Evolutionary conservation across 2,113 vertebrate genomes (phyloP), one percentile per base, ranked within the genome.

Genomic region (Platichthys flesus): DNA sequence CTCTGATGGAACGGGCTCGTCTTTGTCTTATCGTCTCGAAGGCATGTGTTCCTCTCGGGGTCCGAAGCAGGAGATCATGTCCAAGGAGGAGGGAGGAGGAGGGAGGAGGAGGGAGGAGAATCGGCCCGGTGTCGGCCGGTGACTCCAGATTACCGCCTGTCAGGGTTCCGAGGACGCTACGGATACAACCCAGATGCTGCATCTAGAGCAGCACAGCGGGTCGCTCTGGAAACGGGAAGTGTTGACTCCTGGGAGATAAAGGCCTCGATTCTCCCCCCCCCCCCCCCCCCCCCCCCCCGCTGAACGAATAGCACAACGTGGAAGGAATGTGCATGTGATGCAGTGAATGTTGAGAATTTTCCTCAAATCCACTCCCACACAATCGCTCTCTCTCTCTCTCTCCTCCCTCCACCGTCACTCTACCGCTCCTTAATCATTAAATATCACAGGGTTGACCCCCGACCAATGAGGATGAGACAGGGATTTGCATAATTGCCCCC

Each of bases 401-500:
- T 31, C 12, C 47, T 35, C 42, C 49, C 60, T 74, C 65, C 12
- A 76, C 82, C 51, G 72, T 79, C 86, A 71, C 80, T 80, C 69
- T 6, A 45, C 74, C 1, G 45, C 78, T 79, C 65, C 71, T 83
- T 90, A 82, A 89, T 89, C 85, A 84, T 86, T 83, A 84, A 42
- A 81, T 85, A 87, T 88, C 76, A 58, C 84, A 66, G 82, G 83
- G 74, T 42, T 86, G 92, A 87, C 89, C 89, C 0, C 0, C 31
- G 73, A 81, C 85, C 88, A 84, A 86, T 78, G 84, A 88, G 88
- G 86, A 88, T 58, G 90, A 89, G 76, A 74, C 67, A 73, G 66
- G 81, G 85, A 91, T 90, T 92, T 91, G 87, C 89, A 92, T 92
- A 89, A 92, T 90, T 87, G 87, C 82, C 84, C 89, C 84, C 84